Percentiles rank a stretch among this genome's conserved stretches.
Conservation (phyloP, 2,797 vertebrate species). For the Avahi laniger region DNA sequence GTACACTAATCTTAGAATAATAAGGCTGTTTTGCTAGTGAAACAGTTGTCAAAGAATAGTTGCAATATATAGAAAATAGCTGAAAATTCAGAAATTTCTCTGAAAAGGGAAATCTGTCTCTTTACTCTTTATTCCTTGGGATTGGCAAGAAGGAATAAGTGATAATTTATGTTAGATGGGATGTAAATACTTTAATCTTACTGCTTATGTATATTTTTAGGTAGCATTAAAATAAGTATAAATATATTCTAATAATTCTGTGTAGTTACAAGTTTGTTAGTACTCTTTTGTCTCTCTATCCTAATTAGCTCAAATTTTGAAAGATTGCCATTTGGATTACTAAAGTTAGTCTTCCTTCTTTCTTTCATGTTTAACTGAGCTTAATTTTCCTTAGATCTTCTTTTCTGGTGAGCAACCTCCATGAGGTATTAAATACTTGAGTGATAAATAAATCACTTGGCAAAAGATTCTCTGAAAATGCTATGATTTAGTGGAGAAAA, state of each 20-base stretch:
- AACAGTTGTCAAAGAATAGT: background rate
- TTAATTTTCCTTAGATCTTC: conserved; percentile 22
- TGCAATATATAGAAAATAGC: background rate
- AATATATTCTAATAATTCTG: background rate
- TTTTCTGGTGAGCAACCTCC: background rate
- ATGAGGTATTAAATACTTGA: conserved; percentile 21
- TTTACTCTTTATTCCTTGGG: background rate
- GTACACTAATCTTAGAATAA: background rate
- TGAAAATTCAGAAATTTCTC: background rate
- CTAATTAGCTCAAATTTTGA: conserved; percentile 1
- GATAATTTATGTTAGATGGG: background rate
- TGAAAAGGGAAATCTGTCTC: background rate
- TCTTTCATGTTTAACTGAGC: conserved; percentile 4
- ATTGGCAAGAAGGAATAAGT: background rate
- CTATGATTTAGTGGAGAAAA: background rate
- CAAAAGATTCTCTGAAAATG: background rate
- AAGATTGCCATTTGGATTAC: conserved; percentile 9
- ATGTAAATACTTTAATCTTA: background rate
- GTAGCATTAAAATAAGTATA: background rate
- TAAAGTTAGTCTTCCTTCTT: conserved; percentile 5
- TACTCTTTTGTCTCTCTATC: conserved; percentile 17
- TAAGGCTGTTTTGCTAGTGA: background rate
- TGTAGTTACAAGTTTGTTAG: background rate
- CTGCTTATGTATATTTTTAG: background rate
- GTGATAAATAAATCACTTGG: background rate